phyloP scores from a whole-genome alignment of 2,797 vertebrate species.

The Tokudaia tokunoshimensis region DNA sequence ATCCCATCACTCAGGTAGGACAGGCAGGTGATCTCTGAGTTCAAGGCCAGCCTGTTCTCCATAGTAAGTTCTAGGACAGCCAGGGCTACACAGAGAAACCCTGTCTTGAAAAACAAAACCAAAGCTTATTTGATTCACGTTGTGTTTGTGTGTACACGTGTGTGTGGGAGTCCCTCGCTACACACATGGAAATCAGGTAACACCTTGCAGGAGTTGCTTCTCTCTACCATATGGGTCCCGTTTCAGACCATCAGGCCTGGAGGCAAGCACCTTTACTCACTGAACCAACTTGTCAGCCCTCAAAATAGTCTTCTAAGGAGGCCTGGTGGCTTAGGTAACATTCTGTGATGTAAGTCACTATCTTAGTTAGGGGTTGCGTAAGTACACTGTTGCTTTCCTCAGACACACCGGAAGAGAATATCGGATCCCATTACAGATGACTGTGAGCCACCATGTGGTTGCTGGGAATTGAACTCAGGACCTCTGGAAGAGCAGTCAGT shows the following conservation, averaged over 20 bases:
- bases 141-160: not conserved
- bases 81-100: not conserved
- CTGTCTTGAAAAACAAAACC: not conserved
- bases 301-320: slow-evolving; percentile 2
- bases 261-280: not conserved
- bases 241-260: not conserved
- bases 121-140: not conserved
- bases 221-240: not conserved
- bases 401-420: not conserved
- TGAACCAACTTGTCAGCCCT: not conserved
- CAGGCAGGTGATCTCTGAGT: not conserved
- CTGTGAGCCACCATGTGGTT: not conserved
- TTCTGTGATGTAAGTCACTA: not conserved
- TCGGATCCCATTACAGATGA: not conserved
- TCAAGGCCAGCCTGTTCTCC: not conserved
- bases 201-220: not conserved
- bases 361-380: not conserved
- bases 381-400: not conserved
- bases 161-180: not conserved
- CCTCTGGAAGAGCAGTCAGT: not conserved
- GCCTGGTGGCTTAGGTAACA: not conserved
- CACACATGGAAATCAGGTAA: not conserved
- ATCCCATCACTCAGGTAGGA: not conserved
- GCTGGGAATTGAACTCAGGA: not conserved
- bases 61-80: not conserved